phyloP scores from a whole-genome alignment of 2,113 vertebrate genomes.

The Corythornis madagascariensis region DNA sequence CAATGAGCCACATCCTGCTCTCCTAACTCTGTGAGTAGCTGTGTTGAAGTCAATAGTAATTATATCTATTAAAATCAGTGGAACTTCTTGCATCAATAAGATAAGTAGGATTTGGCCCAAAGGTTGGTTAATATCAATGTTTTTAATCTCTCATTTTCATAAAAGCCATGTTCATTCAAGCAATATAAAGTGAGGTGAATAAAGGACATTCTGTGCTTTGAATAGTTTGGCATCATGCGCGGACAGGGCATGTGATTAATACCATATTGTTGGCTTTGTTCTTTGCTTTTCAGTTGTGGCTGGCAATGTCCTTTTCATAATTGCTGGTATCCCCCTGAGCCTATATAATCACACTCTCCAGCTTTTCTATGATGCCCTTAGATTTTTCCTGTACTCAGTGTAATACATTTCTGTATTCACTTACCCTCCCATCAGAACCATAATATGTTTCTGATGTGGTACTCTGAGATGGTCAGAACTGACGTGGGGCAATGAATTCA shows the following conservation, averaged over 20 bases:
- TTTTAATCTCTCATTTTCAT: slow-evolving; percentile 60
- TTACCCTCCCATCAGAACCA: background rate
- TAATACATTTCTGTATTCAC: slow-evolving; percentile 12
- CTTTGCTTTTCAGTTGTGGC: slow-evolving; percentile 56
- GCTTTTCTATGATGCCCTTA: background rate
- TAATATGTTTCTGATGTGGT: slow-evolving; percentile 15
- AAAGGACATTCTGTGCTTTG: slow-evolving; percentile 63
- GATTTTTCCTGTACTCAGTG: slow-evolving; percentile 17
- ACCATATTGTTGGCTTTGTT: slow-evolving; percentile 69
- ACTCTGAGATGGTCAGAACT: background rate
- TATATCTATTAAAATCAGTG: slow-evolving; percentile 44
- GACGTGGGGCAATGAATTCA: background rate
- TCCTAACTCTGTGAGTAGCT: background rate
- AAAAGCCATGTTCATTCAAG: slow-evolving; percentile 38
- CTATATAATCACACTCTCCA: slow-evolving; percentile 52
- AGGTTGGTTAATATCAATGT: slow-evolving; percentile 51
- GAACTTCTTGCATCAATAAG: slow-evolving; percentile 64
- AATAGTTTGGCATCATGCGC: slow-evolving; percentile 41
- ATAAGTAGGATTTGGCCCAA: slow-evolving; percentile 59
- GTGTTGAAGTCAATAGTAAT: slow-evolving; percentile 21
- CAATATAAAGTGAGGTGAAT: slow-evolving; percentile 43
- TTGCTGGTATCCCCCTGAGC: slow-evolving; percentile 26
- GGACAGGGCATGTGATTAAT: slow-evolving; percentile 68
- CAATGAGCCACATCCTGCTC: slow-evolving; percentile 52
- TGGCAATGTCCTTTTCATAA: slow-evolving; percentile 51